These are phyloP conservation scores for Euborellia annulipes DNA, from an alignment of 1,140 invertebrate genomes.

Conservation along the genomic window DNA sequence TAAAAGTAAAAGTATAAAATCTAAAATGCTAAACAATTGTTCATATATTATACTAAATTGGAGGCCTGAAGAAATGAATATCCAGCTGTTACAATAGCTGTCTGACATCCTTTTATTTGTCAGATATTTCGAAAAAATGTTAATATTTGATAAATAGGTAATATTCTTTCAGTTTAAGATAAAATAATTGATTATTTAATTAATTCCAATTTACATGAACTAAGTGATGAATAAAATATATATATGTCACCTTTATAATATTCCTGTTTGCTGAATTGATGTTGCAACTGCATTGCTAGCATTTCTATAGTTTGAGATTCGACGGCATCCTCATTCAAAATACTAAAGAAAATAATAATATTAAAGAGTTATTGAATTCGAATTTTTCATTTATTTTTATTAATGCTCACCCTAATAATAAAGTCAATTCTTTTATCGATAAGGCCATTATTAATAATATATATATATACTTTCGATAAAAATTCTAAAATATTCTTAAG, in stretches of 20 bases:
- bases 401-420: constrained; percentile 13
- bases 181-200: constrained; percentile 3
- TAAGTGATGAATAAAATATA: neutral
- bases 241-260: constrained; percentile 47
- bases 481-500: no score
- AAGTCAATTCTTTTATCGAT: constrained; percentile 15
- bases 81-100: neutral
- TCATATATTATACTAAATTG: no score
- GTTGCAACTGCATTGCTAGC: constrained; percentile 49
- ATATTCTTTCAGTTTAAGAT: neutral
- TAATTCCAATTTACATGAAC: neutral
- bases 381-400: no score
- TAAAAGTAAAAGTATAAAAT: no score
- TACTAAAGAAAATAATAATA: constrained; percentile 26
- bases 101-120: neutral
- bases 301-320: constrained; percentile 45
- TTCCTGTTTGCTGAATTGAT: constrained; percentile 55
- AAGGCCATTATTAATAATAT: constrained; percentile 13
- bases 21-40: no score
- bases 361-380: neutral
- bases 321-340: constrained; percentile 47
- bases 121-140: constrained; percentile 2
- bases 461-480: no score
- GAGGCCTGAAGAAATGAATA: no score
- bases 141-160: neutral